Conservation (phyloP, 2,888 invertebrate genomes). For the Cheilosia urbana region DNA sequence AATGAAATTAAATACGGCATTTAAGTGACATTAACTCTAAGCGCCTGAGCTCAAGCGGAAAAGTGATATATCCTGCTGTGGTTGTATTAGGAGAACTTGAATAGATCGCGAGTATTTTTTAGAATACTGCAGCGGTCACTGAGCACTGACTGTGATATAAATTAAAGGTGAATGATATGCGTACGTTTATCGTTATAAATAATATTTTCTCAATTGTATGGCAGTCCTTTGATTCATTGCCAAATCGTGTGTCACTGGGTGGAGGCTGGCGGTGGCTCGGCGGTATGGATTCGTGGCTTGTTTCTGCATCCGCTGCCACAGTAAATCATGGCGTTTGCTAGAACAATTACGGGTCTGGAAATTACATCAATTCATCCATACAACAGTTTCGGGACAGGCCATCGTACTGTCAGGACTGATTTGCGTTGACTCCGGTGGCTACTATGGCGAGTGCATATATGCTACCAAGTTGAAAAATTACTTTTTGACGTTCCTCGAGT, state of each 20-base stretch:
- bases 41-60: background rate
- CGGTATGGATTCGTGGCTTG: conserved; percentile 31
- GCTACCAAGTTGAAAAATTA: conserved; percentile 65
- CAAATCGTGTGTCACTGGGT: conserved; percentile 7
- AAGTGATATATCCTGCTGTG: background rate
- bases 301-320: conserved; percentile 48
- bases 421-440: background rate
- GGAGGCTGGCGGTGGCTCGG: background rate
- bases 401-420: conserved; percentile 11
- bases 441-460: background rate
- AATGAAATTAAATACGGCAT: background rate
- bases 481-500: conserved; percentile 47
- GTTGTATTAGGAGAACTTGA: background rate
- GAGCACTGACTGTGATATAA: too few species aligned
- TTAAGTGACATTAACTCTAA: background rate
- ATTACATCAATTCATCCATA: conserved; percentile 59
- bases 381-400: conserved; percentile 3
- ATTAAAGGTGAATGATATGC: background rate
- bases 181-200: conserved; percentile 40
- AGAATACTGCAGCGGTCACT: too few species aligned
- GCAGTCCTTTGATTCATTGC: conserved; percentile 31
- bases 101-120: background rate
- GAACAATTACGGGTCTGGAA: conserved; percentile 57
- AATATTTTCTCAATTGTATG: conserved; percentile 48
- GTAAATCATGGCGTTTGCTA: conserved; percentile 55